A percentile compares a stretch with the other conserved stretches of the same genome.
These are phyloP conservation scores for Trichomycterus rosablanca DNA, from an alignment of 2,113 vertebrate species.

Conservation along the genomic window DNA sequence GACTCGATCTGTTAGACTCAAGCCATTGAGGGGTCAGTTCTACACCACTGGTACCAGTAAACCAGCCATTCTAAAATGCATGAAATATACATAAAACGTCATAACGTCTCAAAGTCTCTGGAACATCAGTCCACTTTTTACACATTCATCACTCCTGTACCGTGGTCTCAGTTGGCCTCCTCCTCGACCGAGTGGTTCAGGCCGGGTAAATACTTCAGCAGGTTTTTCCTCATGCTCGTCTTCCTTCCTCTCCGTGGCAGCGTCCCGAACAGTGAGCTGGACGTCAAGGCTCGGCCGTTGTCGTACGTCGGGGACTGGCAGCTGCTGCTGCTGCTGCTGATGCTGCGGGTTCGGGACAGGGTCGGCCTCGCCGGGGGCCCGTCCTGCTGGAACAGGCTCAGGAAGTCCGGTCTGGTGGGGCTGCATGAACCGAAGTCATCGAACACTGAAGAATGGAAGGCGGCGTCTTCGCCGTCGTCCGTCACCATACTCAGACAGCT, in stretches of 20 bases:
- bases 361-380: constrained; percentile 9
- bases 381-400: constrained; percentile 51
- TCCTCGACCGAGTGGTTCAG: constrained; percentile 85
- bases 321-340: constrained; percentile 74
- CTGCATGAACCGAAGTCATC: constrained; percentile 73
- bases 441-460: constrained; percentile 61
- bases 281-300: constrained; percentile 41
- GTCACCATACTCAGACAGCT: constrained; percentile 82
- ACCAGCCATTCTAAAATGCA: background rate
- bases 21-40: background rate
- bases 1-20: constrained; percentile 4
- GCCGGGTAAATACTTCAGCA: constrained; percentile 85
- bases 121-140: background rate
- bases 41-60: background rate
- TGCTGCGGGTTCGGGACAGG: constrained; percentile 70
- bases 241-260: constrained; percentile 77
- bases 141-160: background rate
- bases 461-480: constrained; percentile 75
- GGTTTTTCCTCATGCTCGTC: constrained; percentile 76
- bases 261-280: constrained; percentile 75
- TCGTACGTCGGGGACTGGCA: constrained; percentile 81
- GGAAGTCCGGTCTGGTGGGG: constrained; percentile 72
- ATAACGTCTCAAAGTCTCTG: background rate
- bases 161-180: constrained; percentile 57
- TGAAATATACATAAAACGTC: background rate